These are phyloP conservation scores for Lerista edwardsae DNA, from an alignment of 2,797 vertebrate genomes.

Conservation along the genomic window DNA sequence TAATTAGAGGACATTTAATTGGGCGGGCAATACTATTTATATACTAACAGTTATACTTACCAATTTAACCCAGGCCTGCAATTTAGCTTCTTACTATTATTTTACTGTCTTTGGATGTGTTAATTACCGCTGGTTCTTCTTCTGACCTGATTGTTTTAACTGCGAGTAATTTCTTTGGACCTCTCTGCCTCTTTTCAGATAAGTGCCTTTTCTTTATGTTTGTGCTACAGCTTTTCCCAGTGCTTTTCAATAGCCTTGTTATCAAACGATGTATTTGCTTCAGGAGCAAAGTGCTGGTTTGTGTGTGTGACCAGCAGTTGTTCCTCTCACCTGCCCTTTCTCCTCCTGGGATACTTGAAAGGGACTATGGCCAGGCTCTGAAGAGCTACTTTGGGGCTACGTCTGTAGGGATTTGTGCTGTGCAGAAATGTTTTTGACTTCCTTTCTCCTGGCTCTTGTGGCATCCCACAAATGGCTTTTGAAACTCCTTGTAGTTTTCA, in stretches of 20 bases:
- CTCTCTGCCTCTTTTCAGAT: slow-evolving; percentile 1
- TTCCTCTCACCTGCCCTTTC: neutral
- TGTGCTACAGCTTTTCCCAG: neutral
- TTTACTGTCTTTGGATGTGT: slow-evolving; percentile 16
- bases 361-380: neutral
- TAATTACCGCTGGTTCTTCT: slow-evolving; percentile 37
- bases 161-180: slow-evolving; percentile 10
- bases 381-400: too few species aligned
- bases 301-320: neutral
- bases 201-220: neutral
- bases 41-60: slow-evolving; percentile 39
- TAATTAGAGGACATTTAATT: slow-evolving; percentile 51
- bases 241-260: neutral
- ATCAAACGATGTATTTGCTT: neutral
- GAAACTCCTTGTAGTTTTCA: neutral
- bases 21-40: slow-evolving; percentile 38
- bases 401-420: neutral
- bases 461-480: neutral
- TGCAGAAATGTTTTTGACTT: neutral
- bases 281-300: neutral
- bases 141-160: slow-evolving; percentile 42
- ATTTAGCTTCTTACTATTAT: slow-evolving; percentile 37
- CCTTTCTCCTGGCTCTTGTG: neutral
- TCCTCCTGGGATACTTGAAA: neutral
- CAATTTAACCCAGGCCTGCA: slow-evolving; percentile 37